phyloP scores from a whole-genome alignment of 2,888 invertebrate species.

The Perizoma flavofasciatum region DNA sequence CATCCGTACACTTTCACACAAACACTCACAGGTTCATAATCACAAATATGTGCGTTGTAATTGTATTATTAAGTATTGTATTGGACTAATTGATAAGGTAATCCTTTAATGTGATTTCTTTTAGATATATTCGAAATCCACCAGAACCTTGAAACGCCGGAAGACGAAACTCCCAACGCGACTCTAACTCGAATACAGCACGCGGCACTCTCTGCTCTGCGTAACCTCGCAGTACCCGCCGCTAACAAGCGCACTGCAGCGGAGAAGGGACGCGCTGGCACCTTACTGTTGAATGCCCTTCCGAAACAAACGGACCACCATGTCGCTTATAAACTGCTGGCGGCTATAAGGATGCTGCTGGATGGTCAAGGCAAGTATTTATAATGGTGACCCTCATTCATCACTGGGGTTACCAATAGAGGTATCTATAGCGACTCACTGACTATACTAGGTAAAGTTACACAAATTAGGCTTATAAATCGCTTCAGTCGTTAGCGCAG shows the following conservation, averaged over 20 bases:
- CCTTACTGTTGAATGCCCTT: constrained; percentile 86
- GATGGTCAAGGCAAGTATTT: constrained; percentile 88
- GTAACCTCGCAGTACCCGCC: constrained; percentile 89
- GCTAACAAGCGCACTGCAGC: constrained; percentile 90
- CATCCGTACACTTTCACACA: no score
- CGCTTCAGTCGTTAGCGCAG: no score
- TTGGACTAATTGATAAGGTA: background rate
- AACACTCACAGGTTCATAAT: no score
- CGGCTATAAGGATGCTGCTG: constrained; percentile 93
- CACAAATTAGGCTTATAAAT: no score
- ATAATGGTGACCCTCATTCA: no score
- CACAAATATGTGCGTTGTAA: no score
- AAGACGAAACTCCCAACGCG: constrained; percentile 42
- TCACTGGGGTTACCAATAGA: no score
- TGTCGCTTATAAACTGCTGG: constrained; percentile 93
- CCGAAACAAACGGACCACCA: constrained; percentile 88
- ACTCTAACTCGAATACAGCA: constrained; percentile 83
- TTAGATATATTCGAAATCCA: constrained; percentile 70
- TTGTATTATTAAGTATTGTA: no score
- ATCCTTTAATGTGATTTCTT: constrained; percentile 11
- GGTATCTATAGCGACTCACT: no score
- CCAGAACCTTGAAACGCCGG: constrained; percentile 49
- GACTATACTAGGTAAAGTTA: no score
- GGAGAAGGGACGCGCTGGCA: constrained; percentile 83
- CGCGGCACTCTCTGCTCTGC: constrained; percentile 90